Evolutionary conservation across 2,113 vertebrate genomes (phyloP).

Genomic region (Serinus canaria): DNA sequence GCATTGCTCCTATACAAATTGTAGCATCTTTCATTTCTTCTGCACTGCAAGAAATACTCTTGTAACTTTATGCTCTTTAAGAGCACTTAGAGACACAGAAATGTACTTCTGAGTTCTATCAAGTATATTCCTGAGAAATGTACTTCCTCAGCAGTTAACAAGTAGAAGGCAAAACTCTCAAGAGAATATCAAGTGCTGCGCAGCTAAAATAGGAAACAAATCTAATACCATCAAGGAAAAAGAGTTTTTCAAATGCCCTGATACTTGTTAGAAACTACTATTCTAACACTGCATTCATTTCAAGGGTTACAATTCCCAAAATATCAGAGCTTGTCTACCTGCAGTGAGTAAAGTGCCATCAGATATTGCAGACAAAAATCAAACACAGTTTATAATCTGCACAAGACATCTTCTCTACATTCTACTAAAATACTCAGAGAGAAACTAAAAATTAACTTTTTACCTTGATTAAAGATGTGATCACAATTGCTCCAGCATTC

Average conservation of each 20-base stretch:
- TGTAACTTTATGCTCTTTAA: background rate
- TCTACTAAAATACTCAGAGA: background rate
- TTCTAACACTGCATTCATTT: background rate
- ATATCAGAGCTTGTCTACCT: background rate
- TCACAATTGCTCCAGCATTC: slow-evolving; percentile 96
- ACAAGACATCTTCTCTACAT: background rate
- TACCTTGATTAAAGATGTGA: slow-evolving; percentile 99
- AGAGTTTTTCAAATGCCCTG: background rate
- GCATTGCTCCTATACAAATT: background rate
- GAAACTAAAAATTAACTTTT: slow-evolving; percentile 69
- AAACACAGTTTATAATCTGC: background rate
- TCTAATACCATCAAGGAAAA: background rate
- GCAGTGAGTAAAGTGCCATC: background rate
- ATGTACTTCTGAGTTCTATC: background rate
- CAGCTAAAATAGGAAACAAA: background rate
- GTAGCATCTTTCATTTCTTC: background rate
- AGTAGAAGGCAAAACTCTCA: background rate
- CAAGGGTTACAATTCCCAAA: background rate
- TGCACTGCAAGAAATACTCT: background rate
- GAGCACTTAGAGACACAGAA: background rate
- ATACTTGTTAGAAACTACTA: background rate
- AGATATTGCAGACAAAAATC: background rate
- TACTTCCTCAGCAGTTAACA: background rate
- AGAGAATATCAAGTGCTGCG: background rate
- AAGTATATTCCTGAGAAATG: background rate